These are phyloP conservation scores for Theocolax elegans DNA, from an alignment of 1,140 invertebrate genomes.

Conservation along the genomic window DNA sequence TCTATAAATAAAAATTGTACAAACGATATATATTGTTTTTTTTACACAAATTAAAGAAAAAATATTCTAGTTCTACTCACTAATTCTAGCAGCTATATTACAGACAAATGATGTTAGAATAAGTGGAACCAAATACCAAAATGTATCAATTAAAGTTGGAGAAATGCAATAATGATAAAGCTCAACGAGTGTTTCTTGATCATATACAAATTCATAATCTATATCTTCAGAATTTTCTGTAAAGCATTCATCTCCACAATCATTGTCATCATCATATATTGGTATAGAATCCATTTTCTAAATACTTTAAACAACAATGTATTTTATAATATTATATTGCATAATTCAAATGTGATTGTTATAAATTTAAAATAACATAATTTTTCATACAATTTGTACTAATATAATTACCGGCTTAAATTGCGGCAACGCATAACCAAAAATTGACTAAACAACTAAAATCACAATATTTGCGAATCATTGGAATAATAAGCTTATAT, in stretches of 20 bases:
- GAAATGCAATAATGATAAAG: slow-evolving; percentile 56
- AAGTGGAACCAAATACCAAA: slow-evolving; percentile 55
- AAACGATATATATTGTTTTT: background rate
- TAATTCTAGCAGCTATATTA: slow-evolving; percentile 52
- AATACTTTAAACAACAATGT: no score
- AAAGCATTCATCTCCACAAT: slow-evolving; percentile 51
- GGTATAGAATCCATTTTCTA: slow-evolving; percentile 48
- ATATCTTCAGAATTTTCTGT: slow-evolving; percentile 49
- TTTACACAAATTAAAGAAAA: slow-evolving; percentile 18
- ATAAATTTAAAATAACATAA: no score
- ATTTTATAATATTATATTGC: background rate
- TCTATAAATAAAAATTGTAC: slow-evolving; percentile 45
- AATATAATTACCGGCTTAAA: no score
- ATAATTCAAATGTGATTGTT: background rate
- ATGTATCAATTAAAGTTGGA: slow-evolving; percentile 55
- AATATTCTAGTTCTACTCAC: slow-evolving; percentile 47
- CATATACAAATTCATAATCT: slow-evolving; percentile 56
- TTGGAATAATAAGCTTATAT: no score
- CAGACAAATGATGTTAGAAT: slow-evolving; percentile 52
- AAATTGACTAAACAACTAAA: no score
- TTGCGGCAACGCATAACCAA: background rate
- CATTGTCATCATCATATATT: slow-evolving; percentile 54
- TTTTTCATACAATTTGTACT: no score
- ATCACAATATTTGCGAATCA: no score
- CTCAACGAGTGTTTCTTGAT: slow-evolving; percentile 53